Base-by-base conservation (phyloP, 2,113 vertebrate species). In the Syrrhaptes paradoxus region DNA sequence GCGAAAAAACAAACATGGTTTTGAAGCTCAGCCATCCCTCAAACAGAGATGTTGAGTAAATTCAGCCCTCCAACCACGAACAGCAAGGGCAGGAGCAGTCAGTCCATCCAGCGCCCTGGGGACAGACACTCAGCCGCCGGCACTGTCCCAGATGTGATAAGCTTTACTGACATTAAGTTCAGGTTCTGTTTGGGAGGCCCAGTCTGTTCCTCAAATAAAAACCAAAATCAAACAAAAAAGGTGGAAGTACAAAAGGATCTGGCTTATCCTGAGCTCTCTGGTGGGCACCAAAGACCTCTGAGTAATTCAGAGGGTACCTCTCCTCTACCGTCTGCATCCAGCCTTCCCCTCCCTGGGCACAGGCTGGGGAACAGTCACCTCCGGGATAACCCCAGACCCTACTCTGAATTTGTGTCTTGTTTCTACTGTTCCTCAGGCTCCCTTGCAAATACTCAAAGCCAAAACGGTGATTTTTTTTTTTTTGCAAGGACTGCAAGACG, bases 171-270 rank as follows among this genome's bases (percentile, higher is more conserved):
- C 1, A 87, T 20, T 11, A 48, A 57, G 19, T 36, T 67, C n/a
- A 43, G 28, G 15, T 26, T 87, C 52, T 85, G 71, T 91, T 87
- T 89, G 81, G 85, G 85, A 48, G 85, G n/a, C 51, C 72, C 41
- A 62, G 81, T 41, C 59, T 89, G 15, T 38, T 78, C 87, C 74
- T 77, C 58, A 49, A 74, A 92, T 26, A 46, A 87, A 90, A 77
- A 11, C 12, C 8, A 26, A 85, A 89, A 79, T 43, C 71, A 93
- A 94, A 85, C 63, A 79, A 16, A 73, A 67, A 62, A 63, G 51
- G 67, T 51, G 54, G 77, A 77, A 29, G 43, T 62, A 63, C 67
- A 51, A 16, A 85, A 79, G 67, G 70, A 75, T 82, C 28, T 36
- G 16, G 66, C 32, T 93, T 31, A 89, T 65, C 54, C 58, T 0